Percentiles rank a stretch among this genome's conserved stretches.
Conservation (phyloP, 2,113 vertebrate genomes). For the Neofelis nebulosa region DNA sequence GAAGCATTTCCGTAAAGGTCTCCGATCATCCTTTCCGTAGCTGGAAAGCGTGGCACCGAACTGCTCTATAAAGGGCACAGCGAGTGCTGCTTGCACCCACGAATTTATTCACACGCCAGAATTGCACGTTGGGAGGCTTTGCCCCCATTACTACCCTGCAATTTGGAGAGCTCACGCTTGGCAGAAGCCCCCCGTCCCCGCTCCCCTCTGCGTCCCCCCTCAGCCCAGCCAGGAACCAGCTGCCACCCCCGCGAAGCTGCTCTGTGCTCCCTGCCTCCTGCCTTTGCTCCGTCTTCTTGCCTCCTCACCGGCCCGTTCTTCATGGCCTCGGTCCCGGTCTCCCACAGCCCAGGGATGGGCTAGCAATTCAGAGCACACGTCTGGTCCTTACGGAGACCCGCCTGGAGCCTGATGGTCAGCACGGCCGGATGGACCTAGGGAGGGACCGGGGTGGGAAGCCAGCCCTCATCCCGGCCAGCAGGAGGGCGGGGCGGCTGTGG, state of each 20-base stretch:
- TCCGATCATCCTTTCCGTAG: not conserved
- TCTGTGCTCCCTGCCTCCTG: not conserved
- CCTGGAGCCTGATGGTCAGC: fast-evolving
- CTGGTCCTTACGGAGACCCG: not conserved
- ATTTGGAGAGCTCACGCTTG: not conserved
- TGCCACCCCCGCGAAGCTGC: fast-evolving
- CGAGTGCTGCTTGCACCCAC: no score
- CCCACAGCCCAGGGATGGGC: not conserved
- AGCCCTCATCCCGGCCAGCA: not conserved
- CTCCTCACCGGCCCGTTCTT: not conserved
- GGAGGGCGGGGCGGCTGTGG: fast-evolving
- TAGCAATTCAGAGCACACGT: not conserved
- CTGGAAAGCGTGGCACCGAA: not conserved
- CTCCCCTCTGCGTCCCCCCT: fast-evolving
- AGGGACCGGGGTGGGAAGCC: not conserved
- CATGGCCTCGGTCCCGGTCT: not conserved
- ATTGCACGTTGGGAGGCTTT: not conserved
- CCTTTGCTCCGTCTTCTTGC: not conserved
- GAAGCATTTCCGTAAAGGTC: not conserved
- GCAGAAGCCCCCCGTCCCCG: not conserved
- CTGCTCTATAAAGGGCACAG: not conserved
- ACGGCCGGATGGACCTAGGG: fast-evolving
- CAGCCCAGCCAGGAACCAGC: not conserved
- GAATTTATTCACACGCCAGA: not conserved
- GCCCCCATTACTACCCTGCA: not conserved